phyloP scores from a whole-genome alignment of 2,113 vertebrate species.

The Lethenteron camtschaticum region DNA sequence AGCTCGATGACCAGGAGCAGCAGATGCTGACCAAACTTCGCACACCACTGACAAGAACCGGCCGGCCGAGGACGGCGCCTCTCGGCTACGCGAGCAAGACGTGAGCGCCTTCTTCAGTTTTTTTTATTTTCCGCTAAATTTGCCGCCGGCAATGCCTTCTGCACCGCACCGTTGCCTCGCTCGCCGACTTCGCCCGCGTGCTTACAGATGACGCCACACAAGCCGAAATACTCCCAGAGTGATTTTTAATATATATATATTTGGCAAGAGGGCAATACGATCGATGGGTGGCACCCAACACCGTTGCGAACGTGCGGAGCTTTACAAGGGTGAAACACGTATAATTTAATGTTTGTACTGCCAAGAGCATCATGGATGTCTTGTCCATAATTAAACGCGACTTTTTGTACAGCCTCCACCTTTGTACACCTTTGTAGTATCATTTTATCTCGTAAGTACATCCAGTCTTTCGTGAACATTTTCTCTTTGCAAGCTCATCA shows the following conservation, averaged over 20 bases:
- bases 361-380: too few species aligned
- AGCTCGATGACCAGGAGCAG: constrained; percentile 72
- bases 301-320: too few species aligned
- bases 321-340: too few species aligned
- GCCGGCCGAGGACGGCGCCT: constrained; percentile 51
- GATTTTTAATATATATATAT: background rate
- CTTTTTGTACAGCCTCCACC: too few species aligned
- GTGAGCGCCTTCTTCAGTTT: constrained; percentile 18
- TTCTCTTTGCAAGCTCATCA: too few species aligned
- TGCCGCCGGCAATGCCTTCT: background rate
- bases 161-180: background rate
- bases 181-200: constrained; percentile 7
- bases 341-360: too few species aligned
- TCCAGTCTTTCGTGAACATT: too few species aligned
- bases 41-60: constrained; percentile 61
- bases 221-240: background rate
- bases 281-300: too few species aligned
- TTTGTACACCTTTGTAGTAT: too few species aligned
- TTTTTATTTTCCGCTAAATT: background rate
- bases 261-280: background rate
- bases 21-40: constrained; percentile 43
- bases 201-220: background rate
- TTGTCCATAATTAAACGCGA: too few species aligned
- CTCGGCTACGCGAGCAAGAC: constrained; percentile 56
- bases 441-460: too few species aligned